Evolutionary conservation across 1,140 invertebrate species (phyloP), one percentile per base, ranked within the genome.

Genomic region (Eumaeus atala): DNA sequence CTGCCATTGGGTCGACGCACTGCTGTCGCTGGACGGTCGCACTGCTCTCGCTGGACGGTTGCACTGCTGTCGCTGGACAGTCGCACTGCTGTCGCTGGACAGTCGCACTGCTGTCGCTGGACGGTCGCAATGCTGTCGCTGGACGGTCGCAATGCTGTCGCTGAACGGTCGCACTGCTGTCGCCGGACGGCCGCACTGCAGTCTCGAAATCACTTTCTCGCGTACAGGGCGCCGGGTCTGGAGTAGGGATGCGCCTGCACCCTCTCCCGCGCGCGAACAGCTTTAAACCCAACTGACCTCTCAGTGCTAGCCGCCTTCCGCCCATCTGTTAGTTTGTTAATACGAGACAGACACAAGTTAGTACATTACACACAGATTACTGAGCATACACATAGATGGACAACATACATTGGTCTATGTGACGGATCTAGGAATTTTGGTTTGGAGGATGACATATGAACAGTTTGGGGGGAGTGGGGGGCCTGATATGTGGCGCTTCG

Each of bases 281-380:
- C 70, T 79, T 84, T 84, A 51, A 62, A 82, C 72, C 81, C 81
- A 48, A 84, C 81, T 73, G 78, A 67, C 54, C 59, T 79, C 68
- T 81, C 64, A 73, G 67, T 80, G 40, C 67, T 48, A 49, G 56
- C 63, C 18, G 50, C 56, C 58, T 65, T 79, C 35, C 50, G 57
- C 12, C 50, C 56, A 28, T 67, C 77, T 84, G 61, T 75, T 80
- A 76, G 70, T 76, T 61, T 52, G 66, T 75, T 74, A 74, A 73
- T 60, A 50, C 40, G 59, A 69, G 64, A 67, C 59, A 68, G 66
- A 73, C 67, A 62, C 58, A 61, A 54, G 58, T 58, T 14, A 38
- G 28, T 56, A 61, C 54, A 34, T 50, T 16, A 50, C 36, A 58
- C 40, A 58, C 52, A 16, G 54, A 44, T 21, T 7, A 21, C 17